phyloP scores from a whole-genome alignment of 2,797 vertebrate genomes.

The Okamejei kenojei region DNA sequence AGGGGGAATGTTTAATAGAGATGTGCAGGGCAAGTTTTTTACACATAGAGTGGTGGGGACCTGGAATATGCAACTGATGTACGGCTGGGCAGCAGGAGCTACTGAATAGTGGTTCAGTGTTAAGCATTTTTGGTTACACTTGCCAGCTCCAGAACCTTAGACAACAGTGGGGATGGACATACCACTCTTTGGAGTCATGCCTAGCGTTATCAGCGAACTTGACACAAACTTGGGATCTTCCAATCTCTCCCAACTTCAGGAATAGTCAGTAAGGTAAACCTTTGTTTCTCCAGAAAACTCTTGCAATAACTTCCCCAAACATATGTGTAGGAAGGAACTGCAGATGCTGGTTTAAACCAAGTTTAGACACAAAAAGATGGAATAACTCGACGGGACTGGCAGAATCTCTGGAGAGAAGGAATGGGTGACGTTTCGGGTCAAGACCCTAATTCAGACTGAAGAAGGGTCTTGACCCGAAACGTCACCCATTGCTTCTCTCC shows the following conservation, averaged over 20 bases:
- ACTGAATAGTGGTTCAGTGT: not conserved
- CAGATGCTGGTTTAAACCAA: too few relatives aligned
- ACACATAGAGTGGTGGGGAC: too few relatives aligned
- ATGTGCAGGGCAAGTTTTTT: too few relatives aligned
- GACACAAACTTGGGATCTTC: not conserved
- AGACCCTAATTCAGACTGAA: too few relatives aligned
- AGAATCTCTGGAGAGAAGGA: too few relatives aligned
- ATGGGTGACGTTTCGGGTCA: too few relatives aligned
- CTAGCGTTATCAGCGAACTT: not conserved
- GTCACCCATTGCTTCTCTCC: too few relatives aligned
- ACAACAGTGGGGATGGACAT: not conserved
- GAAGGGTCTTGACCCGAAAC: too few relatives aligned
- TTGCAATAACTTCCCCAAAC: not conserved
- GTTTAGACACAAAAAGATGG: too few relatives aligned
- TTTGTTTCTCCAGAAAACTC: conserved; percentile 1
- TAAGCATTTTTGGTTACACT: not conserved
- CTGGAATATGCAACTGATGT: not conserved
- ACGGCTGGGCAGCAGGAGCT: not conserved
- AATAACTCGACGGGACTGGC: too few relatives aligned
- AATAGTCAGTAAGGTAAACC: not conserved
- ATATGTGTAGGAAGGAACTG: too few relatives aligned
- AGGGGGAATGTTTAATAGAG: too few relatives aligned
- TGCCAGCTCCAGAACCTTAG: not conserved
- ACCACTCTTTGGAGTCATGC: not conserved
- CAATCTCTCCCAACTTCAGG: not conserved